Conservation (phyloP, 2,888 invertebrate species). For the Cactoblastis cactorum region DNA sequence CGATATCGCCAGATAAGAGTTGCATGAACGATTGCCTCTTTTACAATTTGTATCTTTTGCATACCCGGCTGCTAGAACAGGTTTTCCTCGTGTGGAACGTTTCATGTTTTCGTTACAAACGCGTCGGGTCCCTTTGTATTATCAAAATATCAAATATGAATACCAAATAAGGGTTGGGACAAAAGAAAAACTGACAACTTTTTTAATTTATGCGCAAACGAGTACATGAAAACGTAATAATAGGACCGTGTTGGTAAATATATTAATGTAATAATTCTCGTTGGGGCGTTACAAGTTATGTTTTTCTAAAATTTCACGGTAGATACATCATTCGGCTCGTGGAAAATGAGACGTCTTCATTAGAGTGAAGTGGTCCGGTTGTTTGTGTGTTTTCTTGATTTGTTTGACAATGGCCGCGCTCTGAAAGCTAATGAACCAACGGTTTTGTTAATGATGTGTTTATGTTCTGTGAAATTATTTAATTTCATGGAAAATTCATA, state of each 20-base stretch:
- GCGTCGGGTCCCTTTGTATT: constrained; percentile 69
- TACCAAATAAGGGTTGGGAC: constrained; percentile 78
- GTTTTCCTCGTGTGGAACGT: constrained; percentile 66
- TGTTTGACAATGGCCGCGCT: constrained; percentile 32
- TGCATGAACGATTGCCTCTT: constrained; percentile 74
- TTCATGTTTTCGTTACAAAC: constrained; percentile 68
- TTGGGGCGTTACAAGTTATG: constrained; percentile 57
- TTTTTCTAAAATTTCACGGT: constrained; percentile 77
- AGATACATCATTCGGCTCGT: constrained; percentile 62
- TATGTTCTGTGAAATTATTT: background rate
- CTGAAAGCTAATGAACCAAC: constrained; percentile 36
- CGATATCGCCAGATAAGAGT: constrained; percentile 46
- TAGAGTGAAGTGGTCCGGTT: constrained; percentile 36
- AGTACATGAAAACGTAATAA: constrained; percentile 79
- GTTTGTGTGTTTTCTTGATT: constrained; percentile 26
- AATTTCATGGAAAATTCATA: background rate
- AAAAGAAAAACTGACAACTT: constrained; percentile 76
- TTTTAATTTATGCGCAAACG: constrained; percentile 75
- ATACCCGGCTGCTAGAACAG: constrained; percentile 71
- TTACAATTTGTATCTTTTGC: constrained; percentile 78
- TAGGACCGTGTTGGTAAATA: constrained; percentile 77
- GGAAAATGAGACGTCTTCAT: constrained; percentile 72
- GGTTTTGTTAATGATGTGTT: background rate
- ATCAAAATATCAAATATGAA: constrained; percentile 78
- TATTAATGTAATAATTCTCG: constrained; percentile 74